Evolutionary conservation across 2,888 invertebrate species (phyloP).

Genomic region (Nomada hirtipes): DNA sequence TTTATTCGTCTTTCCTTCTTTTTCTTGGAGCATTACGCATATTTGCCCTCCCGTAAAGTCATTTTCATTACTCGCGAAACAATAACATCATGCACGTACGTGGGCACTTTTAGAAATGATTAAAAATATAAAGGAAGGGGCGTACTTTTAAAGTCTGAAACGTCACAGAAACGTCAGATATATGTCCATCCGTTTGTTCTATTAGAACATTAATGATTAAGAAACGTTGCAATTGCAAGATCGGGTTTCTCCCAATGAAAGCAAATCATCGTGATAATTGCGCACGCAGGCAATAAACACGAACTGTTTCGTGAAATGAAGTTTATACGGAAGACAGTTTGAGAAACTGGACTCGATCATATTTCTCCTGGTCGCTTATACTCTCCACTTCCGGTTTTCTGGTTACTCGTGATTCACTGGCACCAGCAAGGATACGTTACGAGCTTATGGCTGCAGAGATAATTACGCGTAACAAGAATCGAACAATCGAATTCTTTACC

Average conservation of each 20-base stretch:
- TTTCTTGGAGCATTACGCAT: no score
- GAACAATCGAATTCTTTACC: constrained; percentile 13
- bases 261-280: constrained; percentile 22
- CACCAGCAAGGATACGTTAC: constrained; percentile 6
- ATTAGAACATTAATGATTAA: neutral
- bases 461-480: constrained; percentile 19
- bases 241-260: neutral
- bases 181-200: neutral
- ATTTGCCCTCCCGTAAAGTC: no score
- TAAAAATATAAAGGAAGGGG: no score
- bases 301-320: constrained; percentile 38
- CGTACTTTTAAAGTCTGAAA: neutral
- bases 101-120: no score
- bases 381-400: constrained; percentile 31
- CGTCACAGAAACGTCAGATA: neutral
- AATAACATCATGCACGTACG: no score
- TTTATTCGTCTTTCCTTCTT: no score
- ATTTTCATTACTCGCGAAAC: no score
- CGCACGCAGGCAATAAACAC: constrained; percentile 23
- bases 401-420: constrained; percentile 42
- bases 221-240: neutral
- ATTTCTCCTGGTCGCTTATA: constrained; percentile 21
- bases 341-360: constrained; percentile 39
- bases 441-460: constrained; percentile 1
- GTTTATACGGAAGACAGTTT: constrained; percentile 31